Conservation (phyloP, 2,113 vertebrate species). For the Passer domesticus region DNA sequence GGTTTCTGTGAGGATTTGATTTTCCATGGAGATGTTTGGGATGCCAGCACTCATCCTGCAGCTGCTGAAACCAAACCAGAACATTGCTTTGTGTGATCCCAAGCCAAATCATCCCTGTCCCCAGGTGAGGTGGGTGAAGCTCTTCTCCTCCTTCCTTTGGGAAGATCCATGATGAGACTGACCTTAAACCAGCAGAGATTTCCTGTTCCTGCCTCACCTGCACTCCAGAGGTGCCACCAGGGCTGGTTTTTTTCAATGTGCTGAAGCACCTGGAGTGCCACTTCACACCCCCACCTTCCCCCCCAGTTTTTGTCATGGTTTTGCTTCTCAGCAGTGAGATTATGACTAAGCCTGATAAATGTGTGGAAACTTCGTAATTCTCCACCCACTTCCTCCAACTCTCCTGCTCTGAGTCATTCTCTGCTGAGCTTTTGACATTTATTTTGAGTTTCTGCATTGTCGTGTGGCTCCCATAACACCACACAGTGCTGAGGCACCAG, state of each 20-base stretch:
- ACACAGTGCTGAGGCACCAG: not conserved
- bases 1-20: not conserved
- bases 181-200: not conserved
- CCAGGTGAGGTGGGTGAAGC: not conserved
- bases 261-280: not conserved
- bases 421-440: constrained; percentile 45
- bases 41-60: not conserved
- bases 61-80: not conserved
- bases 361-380: constrained; percentile 58
- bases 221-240: not conserved
- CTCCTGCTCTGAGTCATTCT: constrained; percentile 54
- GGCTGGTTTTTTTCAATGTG: not conserved
- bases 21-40: not conserved
- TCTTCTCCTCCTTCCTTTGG: not conserved
- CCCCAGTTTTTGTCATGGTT: not conserved
- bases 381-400: constrained; percentile 54
- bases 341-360: constrained; percentile 57
- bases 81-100: not conserved
- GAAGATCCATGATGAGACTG: not conserved
- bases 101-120: not conserved
- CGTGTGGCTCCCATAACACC: not conserved
- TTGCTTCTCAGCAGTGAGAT: constrained; percentile 35
- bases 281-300: not conserved
- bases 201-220: not conserved
- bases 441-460: constrained; percentile 27